Evolutionary conservation across 2,797 vertebrate genomes (phyloP).

Genomic region (Onychomys torridus): DNA sequence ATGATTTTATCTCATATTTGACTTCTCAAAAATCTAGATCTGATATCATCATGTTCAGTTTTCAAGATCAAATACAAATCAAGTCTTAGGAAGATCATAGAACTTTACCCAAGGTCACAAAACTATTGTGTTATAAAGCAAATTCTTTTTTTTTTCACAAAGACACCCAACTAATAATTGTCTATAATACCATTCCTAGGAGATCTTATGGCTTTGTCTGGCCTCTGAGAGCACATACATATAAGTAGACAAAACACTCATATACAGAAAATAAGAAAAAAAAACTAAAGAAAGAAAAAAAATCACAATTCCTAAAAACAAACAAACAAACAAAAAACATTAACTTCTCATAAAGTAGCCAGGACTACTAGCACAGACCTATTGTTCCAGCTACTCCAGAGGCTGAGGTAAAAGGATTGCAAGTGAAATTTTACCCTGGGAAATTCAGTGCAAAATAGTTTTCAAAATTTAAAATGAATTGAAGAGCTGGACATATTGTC

Average conservation of each 20-base stretch:
- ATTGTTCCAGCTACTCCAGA: neutral
- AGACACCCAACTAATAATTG: neutral
- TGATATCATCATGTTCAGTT: neutral
- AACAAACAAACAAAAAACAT: no score
- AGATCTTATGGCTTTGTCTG: neutral
- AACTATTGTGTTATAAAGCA: neutral
- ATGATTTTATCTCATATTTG: neutral
- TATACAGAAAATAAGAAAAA: neutral
- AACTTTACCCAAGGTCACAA: neutral
- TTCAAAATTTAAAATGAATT: neutral
- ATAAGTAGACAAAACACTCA: neutral
- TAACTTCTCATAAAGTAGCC: neutral
- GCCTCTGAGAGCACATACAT: neutral
- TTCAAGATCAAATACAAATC: neutral
- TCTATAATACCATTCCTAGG: neutral
- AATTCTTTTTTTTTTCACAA: neutral
- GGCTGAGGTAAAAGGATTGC: neutral
- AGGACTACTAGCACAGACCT: neutral
- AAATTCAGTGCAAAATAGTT: neutral
- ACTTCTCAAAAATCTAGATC: neutral
- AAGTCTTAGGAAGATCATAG: neutral
- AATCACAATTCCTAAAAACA: neutral
- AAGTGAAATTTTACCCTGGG: neutral
- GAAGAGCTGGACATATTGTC: neutral
- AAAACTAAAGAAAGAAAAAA: neutral